Evolutionary conservation across 2,797 vertebrate genomes (phyloP), one percentile per base, ranked within the genome.

Genomic region (Meriones psammophilus): DNA sequence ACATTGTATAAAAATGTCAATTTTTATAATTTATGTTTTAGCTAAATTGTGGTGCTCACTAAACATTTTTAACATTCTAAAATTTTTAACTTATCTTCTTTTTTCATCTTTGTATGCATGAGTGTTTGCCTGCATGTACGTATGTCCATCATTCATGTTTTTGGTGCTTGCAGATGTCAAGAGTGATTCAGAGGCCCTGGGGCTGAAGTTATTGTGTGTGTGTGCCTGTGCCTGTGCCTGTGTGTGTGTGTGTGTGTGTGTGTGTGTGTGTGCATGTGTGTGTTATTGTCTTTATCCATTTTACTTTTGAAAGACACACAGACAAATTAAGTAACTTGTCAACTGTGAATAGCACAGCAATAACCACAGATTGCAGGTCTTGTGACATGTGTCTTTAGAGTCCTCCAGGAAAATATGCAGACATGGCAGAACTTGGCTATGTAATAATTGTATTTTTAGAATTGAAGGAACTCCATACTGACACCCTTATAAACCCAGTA

Each of bases 21-120:
- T 42, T 89, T 85, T 74, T 74, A 39, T n/a, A 50, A 79, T 79
- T 76, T 69, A 87, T 1, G 17, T 69, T 93, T 92, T 76, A 60
- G 13, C 20, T 88, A 88, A 84, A 64, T 22, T 78, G 20, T 28
- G 28, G 46, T 84, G 60, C 8, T 30, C 42, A 17, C 8, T 83
- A 42, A 81, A 30, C 14, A 30, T 8, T 64, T 64, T 50, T 46
- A 58, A 58, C 14, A 5, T 58, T 58, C 56, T 58, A 58, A 24
- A 62, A 18, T 62, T 77, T 46, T 28, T 14, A 36, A 74, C 39
- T 26, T 28, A 76, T 28, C 14, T 62, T 46, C 46, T 22, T 76
- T 76, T 50, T 50, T 50, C 50, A 50, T 50, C 24, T 76, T 74
- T 76, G 46, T 28, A 46, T 26, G 39, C 46, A 30, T 9, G 8